Base-by-base conservation (phyloP, 2,888 invertebrate species). In the Patella pellucida region DNA sequence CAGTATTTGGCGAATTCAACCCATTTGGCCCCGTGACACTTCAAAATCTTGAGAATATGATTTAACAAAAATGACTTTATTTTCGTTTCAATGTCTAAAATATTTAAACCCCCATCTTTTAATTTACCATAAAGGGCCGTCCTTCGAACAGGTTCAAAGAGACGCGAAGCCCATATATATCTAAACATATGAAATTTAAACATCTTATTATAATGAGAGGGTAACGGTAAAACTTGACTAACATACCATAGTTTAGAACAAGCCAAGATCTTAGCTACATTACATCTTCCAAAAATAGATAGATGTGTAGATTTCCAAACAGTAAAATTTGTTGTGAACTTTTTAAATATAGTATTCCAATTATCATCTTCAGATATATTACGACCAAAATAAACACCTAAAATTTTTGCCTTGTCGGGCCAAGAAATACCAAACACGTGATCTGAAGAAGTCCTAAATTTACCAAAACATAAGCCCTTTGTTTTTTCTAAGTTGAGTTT, bases 261-360 rank as follows among this genome's bases (percentile, higher is more conserved):
- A 62, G 62, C 62, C 62, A 62, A 62, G 23, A 62, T n/a, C 19
- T 62, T 62, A 23, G 62, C 14, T 19, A 62, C 62, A 23, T 62
- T 62, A 62, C 62, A 62, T 62, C 62, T 62, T 62, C 62, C 62
- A 62, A 62, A 62, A 23, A 62, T 62, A 14, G 23, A 62, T 11
- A 62, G 62, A 62, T 62, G 62, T 12, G 62, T 62, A 19, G 11
- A 23, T 23, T 62, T 69, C 71, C 71, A 78, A 51, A 74, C 23
- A 69, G 77, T 74, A 23, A 79, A 56, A 15, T 71, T 73, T 15
- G 69, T 70, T 4, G 19, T 15, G 73, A 78, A 82, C 67, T 80
- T 82, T 1, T 23, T 56, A 54, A 76, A 75, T 56, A 79, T 27
- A 19, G 72, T 72, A 19, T 71, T 68, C 76, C 76, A 81, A 62